Evolutionary conservation across 2,888 invertebrate species (phyloP).

Genomic region (Myopa tessellatipennis): DNA sequence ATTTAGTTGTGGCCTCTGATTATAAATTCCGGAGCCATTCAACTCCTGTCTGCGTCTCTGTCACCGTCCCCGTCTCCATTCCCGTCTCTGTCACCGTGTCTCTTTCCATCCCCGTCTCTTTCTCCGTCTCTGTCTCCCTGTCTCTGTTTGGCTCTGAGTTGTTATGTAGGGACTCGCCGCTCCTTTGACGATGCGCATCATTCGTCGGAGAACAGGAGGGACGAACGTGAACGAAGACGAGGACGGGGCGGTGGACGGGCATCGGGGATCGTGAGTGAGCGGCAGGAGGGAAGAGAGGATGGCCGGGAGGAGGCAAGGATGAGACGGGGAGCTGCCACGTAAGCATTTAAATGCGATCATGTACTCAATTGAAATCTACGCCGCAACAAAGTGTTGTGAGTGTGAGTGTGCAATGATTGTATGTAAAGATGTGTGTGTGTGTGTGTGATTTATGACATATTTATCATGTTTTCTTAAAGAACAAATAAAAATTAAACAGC

Average conservation of each 20-base stretch:
- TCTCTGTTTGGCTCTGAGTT: too few relatives aligned
- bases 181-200: constrained; percentile 7
- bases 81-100: not conserved
- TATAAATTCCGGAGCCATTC: constrained; percentile 27
- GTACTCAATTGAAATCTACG: constrained; percentile 37
- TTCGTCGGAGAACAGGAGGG: too few relatives aligned
- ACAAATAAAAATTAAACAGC: too few relatives aligned
- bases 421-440: not conserved
- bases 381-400: not conserved
- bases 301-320: not conserved
- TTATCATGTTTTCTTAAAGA: too few relatives aligned
- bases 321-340: constrained; percentile 20
- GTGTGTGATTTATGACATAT: too few relatives aligned
- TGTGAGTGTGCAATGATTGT: not conserved
- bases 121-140: too few relatives aligned
- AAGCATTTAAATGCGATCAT: constrained; percentile 36
- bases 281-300: not conserved
- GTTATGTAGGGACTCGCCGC: not conserved
- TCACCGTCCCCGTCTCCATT: not conserved
- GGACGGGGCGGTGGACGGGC: too few relatives aligned
- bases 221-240: too few relatives aligned
- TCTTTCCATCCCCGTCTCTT: not conserved
- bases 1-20: constrained; percentile 32
- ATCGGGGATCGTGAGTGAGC: too few relatives aligned
- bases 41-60: not conserved